A percentile compares a stretch with the other conserved stretches of the same genome.
Evolutionary conservation across 2,113 vertebrate species (phyloP).

Genomic region (Dissostichus mawsoni): DNA sequence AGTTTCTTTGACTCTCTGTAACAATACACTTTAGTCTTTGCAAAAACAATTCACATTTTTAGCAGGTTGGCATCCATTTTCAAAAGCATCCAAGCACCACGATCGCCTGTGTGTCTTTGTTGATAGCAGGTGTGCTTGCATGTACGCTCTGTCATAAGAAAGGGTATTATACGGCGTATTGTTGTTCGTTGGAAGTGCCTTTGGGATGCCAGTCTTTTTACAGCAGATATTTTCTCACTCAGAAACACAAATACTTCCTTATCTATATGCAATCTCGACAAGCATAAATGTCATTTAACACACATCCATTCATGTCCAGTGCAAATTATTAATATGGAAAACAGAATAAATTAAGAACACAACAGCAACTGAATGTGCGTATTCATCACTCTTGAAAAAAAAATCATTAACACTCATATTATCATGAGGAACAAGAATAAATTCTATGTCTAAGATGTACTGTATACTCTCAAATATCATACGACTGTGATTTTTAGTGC

Average conservation of each 20-base stretch:
- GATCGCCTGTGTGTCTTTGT: not conserved
- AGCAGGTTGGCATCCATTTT: conserved; percentile 40
- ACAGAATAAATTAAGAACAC: conserved; percentile 69
- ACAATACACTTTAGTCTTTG: conserved; percentile 75
- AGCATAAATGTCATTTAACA: conserved; percentile 71
- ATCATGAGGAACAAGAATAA: conserved; percentile 72
- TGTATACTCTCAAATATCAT: conserved; percentile 66
- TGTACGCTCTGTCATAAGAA: not conserved
- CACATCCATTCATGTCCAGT: conserved; percentile 74
- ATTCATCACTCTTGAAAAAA: conserved; percentile 70
- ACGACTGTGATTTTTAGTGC: conserved; percentile 77
- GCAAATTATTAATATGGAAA: conserved; percentile 74
- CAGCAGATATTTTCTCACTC: conserved; percentile 63
- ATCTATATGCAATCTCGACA: conserved; percentile 70
- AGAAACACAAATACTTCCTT: conserved; percentile 65
- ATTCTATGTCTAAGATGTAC: conserved; percentile 67
- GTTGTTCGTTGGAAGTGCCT: conserved; percentile 36
- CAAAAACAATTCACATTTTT: conserved; percentile 66
- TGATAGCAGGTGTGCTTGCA: conserved; percentile 7
- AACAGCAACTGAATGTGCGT: conserved; percentile 70
- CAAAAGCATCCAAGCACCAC: conserved; percentile 63
- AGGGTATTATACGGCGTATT: not conserved
- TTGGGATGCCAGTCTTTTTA: conserved; percentile 57
- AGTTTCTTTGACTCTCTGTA: conserved; percentile 59
- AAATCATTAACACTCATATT: conserved; percentile 69